phyloP scores from a whole-genome alignment of 2,113 vertebrate genomes.

The Electrona antarctica region DNA sequence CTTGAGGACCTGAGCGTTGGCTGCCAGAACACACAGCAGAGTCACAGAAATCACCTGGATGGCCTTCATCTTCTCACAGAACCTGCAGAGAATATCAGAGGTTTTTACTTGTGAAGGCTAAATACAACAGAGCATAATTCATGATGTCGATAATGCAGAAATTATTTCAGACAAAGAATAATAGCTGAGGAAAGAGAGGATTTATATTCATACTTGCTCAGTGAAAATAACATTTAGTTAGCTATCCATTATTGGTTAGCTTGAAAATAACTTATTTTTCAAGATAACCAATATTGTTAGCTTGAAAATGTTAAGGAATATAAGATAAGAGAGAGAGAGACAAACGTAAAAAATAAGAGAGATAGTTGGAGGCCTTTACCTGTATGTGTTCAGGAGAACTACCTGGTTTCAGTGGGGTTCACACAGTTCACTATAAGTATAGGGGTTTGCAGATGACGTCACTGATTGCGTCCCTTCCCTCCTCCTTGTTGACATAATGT shows the following conservation, averaged over 20 bases:
- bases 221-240: too few relatives aligned
- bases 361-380: conserved; percentile 34
- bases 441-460: neutral
- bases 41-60: conserved; percentile 61
- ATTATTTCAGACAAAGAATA: neutral
- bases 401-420: neutral
- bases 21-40: conserved; percentile 56
- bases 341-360: neutral
- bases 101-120: neutral
- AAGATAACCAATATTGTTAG: too few relatives aligned
- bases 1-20: conserved; percentile 49
- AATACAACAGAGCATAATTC: neutral
- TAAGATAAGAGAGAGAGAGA: neutral
- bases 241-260: too few relatives aligned
- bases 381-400: conserved; percentile 11
- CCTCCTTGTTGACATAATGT: conserved; percentile 20
- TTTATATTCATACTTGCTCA: too few relatives aligned
- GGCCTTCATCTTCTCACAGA: conserved; percentile 58
- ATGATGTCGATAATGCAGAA: neutral
- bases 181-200: too few relatives aligned
- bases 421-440: too few relatives aligned
- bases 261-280: too few relatives aligned
- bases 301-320: too few relatives aligned
- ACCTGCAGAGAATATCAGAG: conserved; percentile 36
- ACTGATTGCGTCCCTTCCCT: conserved; percentile 20